Conservation (phyloP, 2,797 vertebrate genomes). For the Ispidina lecontei region DNA sequence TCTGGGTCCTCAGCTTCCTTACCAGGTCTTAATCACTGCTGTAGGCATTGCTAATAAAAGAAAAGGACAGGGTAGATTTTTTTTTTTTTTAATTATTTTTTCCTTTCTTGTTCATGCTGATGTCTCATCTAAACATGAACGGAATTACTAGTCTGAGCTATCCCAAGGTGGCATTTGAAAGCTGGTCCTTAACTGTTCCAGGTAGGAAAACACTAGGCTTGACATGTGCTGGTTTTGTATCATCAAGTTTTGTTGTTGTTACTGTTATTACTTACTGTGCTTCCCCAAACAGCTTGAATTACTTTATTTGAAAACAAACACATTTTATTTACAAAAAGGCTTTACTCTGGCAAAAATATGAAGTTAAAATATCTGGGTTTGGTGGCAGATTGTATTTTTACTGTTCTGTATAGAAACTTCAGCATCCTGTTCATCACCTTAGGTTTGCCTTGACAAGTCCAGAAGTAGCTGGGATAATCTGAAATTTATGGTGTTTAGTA, state of each 20-base stretch:
- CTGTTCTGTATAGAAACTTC: not conserved
- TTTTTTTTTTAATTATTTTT: not conserved
- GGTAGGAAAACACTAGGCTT: conserved; percentile 76
- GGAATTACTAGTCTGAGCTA: conserved; percentile 77
- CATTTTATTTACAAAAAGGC: conserved; percentile 38
- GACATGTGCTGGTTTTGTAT: conserved; percentile 48
- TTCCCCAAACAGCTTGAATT: conserved; percentile 42
- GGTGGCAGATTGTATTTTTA: conserved; percentile 8
- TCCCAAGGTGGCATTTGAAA: conserved; percentile 77
- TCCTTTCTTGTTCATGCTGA: conserved; percentile 49
- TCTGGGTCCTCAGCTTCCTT: conserved; percentile 31
- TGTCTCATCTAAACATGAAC: conserved; percentile 71
- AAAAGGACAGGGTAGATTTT: conserved; percentile 17
- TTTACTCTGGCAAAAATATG: conserved; percentile 10
- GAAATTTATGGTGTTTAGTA: conserved; percentile 15
- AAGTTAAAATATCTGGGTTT: conserved; percentile 37
- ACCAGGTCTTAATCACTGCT: not conserved
- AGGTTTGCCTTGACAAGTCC: not conserved
- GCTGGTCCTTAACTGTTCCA: conserved; percentile 79
- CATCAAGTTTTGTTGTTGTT: conserved; percentile 33
- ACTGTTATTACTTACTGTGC: not conserved
- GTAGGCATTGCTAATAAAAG: conserved; percentile 42
- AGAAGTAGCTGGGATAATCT: not conserved
- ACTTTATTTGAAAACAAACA: conserved; percentile 47
- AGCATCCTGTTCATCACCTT: not conserved